phyloP scores from a whole-genome alignment of 2,113 vertebrate genomes.

The western clawed frog (Xenopus tropicalis) region DNA sequence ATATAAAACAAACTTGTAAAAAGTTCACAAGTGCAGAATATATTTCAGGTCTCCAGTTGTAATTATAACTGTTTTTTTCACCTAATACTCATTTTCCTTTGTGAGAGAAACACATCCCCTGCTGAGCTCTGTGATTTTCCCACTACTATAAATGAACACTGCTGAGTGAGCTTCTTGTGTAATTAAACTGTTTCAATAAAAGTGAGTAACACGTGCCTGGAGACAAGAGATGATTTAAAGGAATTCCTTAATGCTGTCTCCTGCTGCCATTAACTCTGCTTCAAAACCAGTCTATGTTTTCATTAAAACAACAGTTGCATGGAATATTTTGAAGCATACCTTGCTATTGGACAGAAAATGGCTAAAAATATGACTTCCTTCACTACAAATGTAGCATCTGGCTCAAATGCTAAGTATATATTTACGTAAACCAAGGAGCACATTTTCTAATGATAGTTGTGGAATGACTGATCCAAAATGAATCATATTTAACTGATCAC shows the following conservation, averaged over 20 bases:
- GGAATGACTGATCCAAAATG: too few relatives aligned
- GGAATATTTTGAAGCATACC: background rate
- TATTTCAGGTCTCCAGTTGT: conserved; percentile 15
- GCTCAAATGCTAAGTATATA: too few relatives aligned
- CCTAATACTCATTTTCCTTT: conserved; percentile 36
- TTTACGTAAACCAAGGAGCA: too few relatives aligned
- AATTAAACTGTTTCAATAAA: conserved; percentile 54
- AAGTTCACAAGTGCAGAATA: background rate
- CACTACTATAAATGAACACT: conserved; percentile 46
- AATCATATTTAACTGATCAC: too few relatives aligned
- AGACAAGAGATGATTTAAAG: conserved; percentile 44
- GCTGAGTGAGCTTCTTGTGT: conserved; percentile 49
- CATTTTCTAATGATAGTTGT: too few relatives aligned
- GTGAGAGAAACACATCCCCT: conserved; percentile 38
- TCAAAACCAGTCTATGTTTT: conserved; percentile 27
- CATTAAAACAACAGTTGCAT: conserved; percentile 31
- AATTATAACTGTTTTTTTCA: conserved; percentile 35
- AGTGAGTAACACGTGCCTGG: conserved; percentile 45
- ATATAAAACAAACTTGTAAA: too few relatives aligned
- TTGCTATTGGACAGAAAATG: background rate
- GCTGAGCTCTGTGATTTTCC: conserved; percentile 52
- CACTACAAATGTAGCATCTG: background rate
- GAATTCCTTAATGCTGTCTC: conserved; percentile 41
- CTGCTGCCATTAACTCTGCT: conserved; percentile 24
- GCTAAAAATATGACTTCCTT: background rate